Evolutionary conservation across 2,888 invertebrate species (phyloP).

Genomic region (Bellardia bayeri): DNA sequence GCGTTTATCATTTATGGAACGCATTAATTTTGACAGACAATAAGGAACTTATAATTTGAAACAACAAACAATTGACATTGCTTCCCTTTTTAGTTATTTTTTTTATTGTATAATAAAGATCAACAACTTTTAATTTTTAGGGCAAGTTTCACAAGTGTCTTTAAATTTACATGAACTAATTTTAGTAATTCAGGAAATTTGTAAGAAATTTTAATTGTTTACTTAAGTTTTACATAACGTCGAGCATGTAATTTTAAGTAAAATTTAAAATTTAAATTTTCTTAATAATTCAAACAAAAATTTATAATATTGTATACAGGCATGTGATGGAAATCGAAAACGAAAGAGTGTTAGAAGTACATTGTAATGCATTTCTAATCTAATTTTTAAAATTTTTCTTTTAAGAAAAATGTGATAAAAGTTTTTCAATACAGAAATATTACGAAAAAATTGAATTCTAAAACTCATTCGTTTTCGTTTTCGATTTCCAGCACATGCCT

Average conservation of each 20-base stretch:
- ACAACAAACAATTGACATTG: slow-evolving; percentile 18
- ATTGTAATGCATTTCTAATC: no score
- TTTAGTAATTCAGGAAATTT: not conserved
- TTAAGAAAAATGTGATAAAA: no score
- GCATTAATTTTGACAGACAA: slow-evolving; percentile 43
- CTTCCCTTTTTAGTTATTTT: slow-evolving; percentile 13
- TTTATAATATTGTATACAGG: no score
- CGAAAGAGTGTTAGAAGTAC: no score
- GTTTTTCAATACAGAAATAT: no score
- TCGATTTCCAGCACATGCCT: no score
- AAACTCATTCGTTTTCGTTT: no score
- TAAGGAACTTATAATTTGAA: slow-evolving; percentile 47
- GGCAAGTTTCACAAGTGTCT: not conserved
- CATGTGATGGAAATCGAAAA: no score
- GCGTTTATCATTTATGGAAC: slow-evolving; percentile 53
- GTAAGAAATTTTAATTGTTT: not conserved
- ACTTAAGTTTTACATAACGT: not conserved
- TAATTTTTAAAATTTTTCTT: no score
- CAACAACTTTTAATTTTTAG: not conserved
- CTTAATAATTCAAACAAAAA: no score
- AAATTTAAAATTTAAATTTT: not conserved
- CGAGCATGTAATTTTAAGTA: not conserved
- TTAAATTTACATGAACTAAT: not conserved
- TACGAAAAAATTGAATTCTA: no score
- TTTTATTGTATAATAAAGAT: not conserved